Evolutionary conservation across 2,888 invertebrate genomes (phyloP).

Genomic region (Toxonevra muliebris): DNA sequence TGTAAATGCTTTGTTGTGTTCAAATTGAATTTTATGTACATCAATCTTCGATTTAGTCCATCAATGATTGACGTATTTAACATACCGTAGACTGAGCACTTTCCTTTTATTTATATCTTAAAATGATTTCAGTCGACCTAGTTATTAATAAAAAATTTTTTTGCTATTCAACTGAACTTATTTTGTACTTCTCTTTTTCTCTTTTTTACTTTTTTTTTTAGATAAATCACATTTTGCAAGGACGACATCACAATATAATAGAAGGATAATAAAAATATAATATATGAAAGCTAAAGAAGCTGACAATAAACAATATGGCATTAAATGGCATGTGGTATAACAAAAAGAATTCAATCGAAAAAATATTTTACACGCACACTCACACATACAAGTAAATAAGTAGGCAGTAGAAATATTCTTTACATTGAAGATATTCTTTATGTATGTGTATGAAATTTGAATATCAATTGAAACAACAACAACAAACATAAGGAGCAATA

Average conservation of each 20-base stretch:
- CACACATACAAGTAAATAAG: background rate
- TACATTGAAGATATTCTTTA: background rate
- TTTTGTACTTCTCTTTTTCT: background rate
- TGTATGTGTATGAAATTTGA: background rate
- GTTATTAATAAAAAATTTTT: too few species aligned
- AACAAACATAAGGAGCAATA: background rate
- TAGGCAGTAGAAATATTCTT: background rate
- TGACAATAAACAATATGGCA: too few species aligned
- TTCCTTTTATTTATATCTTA: too few species aligned
- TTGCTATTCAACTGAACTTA: too few species aligned
- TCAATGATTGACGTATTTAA: background rate
- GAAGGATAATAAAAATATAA: background rate
- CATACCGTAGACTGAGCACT: background rate
- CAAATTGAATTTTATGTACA: too few species aligned
- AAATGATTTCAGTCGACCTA: too few species aligned
- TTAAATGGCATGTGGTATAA: background rate
- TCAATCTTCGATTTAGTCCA: too few species aligned
- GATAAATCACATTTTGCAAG: conserved; percentile 1
- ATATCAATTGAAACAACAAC: background rate
- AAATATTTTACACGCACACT: background rate
- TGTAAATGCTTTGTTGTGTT: too few species aligned
- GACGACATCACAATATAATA: background rate
- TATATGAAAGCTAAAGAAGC: background rate
- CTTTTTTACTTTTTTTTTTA: background rate
- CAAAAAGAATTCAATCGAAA: background rate